These are phyloP conservation scores for Melinopterus prodromus DNA, from an alignment of 2,888 invertebrate genomes.

Conservation along the genomic window DNA sequence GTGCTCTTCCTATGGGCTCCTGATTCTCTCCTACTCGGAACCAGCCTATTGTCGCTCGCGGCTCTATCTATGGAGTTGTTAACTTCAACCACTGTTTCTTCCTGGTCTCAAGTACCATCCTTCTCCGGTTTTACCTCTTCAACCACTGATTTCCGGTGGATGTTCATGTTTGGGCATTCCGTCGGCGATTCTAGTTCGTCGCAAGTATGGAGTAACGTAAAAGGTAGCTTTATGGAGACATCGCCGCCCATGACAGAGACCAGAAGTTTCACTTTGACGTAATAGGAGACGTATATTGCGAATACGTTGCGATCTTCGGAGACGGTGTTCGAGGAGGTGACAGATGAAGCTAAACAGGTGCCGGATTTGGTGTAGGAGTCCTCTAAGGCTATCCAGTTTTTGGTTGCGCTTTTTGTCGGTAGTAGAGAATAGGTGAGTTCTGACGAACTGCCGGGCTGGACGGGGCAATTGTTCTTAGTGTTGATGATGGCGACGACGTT, in stretches of 20 bases:
- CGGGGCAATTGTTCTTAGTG: slow-evolving; percentile 70
- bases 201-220: slow-evolving; percentile 79
- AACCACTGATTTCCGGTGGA: slow-evolving; percentile 36
- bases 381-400: slow-evolving; percentile 92
- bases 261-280: slow-evolving; percentile 83
- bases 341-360: slow-evolving; percentile 66
- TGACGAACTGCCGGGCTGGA: slow-evolving; percentile 73
- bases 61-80: slow-evolving; percentile 45
- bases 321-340: slow-evolving; percentile 61
- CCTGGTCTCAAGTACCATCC: slow-evolving; percentile 60
- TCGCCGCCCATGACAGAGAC: slow-evolving; percentile 85
- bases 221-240: slow-evolving; percentile 80
- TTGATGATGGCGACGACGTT: slow-evolving; percentile 82
- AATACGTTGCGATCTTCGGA: slow-evolving; percentile 85
- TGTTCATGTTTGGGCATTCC: slow-evolving; percentile 52
- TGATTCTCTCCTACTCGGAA: slow-evolving; percentile 29
- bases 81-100: slow-evolving; percentile 57
- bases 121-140: slow-evolving; percentile 51
- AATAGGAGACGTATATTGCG: slow-evolving; percentile 91
- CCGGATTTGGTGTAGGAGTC: slow-evolving; percentile 79
- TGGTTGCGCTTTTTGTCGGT: slow-evolving; percentile 81
- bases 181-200: slow-evolving; percentile 68
- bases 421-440: slow-evolving; percentile 72
- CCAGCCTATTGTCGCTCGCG: slow-evolving; percentile 14
- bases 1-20: slow-evolving; percentile 27